Base-by-base conservation (phyloP, 2,888 invertebrate species). In the Abscondita cerata region DNA sequence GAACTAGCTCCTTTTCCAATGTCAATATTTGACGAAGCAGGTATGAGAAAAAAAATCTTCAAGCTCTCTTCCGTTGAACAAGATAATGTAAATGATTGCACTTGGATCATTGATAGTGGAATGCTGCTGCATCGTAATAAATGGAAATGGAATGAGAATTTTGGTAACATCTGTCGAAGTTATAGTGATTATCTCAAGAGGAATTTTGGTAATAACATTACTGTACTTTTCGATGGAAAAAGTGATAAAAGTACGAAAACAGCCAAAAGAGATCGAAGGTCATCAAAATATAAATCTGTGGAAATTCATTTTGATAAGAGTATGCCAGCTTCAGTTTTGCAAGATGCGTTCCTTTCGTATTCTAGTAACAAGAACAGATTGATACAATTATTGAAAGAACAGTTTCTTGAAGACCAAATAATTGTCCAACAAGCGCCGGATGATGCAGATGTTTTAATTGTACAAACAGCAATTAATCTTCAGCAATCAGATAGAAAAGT, bases 361-460 rank as follows among this genome's bases (percentile, higher is more conserved):
- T 9, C 47, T 25, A n/a, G 47, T n/a, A 51, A 48, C 6, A 25
- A 25, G 6, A 25, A 25, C 4, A 48, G 2, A 47, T 16, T 20
- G 47, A 3, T 47, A 25, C 11, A n/a, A n/a, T n/a, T n/a, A n/a
- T n/a, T 44, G 12, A 16, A 25, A 12, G 13, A 20, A 13, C 11
- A 19, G 25, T 25, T 51, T 2, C 15, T 15, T 25, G 1, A 46
- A n/a, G 5, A 47, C 12, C 20, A 47, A 19, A 47, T 47, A 11
- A 12, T 47, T 13, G 2, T 5, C 51, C 1, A 18, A 11, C 15
- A 15, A 51, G 34, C 34, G 15, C 34, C 33, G 34, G 4, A 9
- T 33, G 51, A 51, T 51, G 51, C 51, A 16, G 51, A 51, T 33
- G 16, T n/a, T n/a, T 51, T 51, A 51, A 51, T 51, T 1, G 34